phyloP scores from a whole-genome alignment of 1,140 invertebrate species.

The Galleria mellonella region DNA sequence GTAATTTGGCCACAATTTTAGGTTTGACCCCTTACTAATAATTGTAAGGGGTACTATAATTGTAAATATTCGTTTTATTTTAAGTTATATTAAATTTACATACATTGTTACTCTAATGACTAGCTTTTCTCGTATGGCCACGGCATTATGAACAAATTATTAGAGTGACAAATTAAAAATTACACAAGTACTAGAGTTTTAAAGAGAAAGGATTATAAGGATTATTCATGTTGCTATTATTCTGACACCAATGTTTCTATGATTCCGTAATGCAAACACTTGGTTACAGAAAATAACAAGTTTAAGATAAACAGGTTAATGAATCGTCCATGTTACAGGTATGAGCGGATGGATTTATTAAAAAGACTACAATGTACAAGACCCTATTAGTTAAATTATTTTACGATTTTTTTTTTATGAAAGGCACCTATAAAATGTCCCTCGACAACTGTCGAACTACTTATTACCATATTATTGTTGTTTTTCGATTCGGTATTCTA shows the following conservation, averaged over 20 bases:
- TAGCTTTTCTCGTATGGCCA: conserved; percentile 67
- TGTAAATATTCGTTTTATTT: conserved; percentile 66
- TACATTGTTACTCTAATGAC: conserved; percentile 60
- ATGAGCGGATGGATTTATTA: conserved; percentile 57
- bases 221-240: conserved; percentile 13
- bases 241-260: conserved; percentile 23
- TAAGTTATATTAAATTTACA: conserved; percentile 67
- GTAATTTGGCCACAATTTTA: conserved; percentile 71
- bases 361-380: conserved; percentile 58
- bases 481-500: conserved; percentile 29
- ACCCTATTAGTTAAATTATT: conserved; percentile 40
- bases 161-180: conserved; percentile 12
- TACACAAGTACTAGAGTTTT: conserved; percentile 3
- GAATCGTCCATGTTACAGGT: conserved; percentile 19
- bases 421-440: conserved; percentile 70
- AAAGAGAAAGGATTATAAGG: conserved; percentile 8
- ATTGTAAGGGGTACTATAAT: conserved; percentile 48
- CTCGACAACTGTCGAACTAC: conserved; percentile 52
- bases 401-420: conserved; percentile 54
- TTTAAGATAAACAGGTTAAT: conserved; percentile 26
- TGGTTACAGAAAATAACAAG: conserved; percentile 35
- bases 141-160: conserved; percentile 31
- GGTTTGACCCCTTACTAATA: conserved; percentile 56
- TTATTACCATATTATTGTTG: conserved; percentile 32
- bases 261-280: conserved; percentile 5